Evolutionary conservation across 2,888 invertebrate genomes (phyloP), one percentile per base, ranked within the genome.

Genomic region (Diarsia dahlii): DNA sequence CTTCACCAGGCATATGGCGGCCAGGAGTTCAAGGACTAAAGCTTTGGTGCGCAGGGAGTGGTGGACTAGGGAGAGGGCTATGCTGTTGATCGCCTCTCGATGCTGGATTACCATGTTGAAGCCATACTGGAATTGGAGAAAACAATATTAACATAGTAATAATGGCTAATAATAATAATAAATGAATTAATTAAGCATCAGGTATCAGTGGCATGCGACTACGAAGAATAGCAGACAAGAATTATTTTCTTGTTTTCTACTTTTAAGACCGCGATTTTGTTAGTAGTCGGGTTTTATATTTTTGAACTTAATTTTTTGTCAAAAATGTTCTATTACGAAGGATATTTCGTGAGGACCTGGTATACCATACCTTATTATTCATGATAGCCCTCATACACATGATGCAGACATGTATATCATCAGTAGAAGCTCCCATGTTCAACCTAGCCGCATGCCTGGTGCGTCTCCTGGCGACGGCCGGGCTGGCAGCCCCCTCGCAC

Each of bases 81-180:
- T 99, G 95, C 99, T 99, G 96, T 99, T 99, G 92, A 99, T 99
- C 64, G 99, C 99, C 95, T 99, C 99, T 69, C 98, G 97, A 95
- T 99, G 99, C 92, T 99, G 99, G 92, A 99, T 99, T 67, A 99
- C 99, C 98, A 99, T 98, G 96, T 99, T 99, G 97, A 99, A 99
- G 85, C 99, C 99, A 95, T 99, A 99, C 98, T 99, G 97, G 13
- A 87, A 88, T 2, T 8, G 10, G 18, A 66, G 2, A 60, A n/a
- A n/a, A n/a, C n/a, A n/a, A n/a, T n/a, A n/a, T n/a, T n/a, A n/a
- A n/a, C n/a, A n/a, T n/a, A n/a, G n/a, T n/a, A n/a, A n/a, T n/a
- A n/a, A n/a, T n/a, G n/a, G n/a, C n/a, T n/a, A n/a, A n/a, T n/a
- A n/a, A n/a, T n/a, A n/a, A n/a, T n/a, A n/a, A n/a, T n/a, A n/a